Conservation (phyloP, 2,113 vertebrate genomes). For the Malurus elegans region DNA sequence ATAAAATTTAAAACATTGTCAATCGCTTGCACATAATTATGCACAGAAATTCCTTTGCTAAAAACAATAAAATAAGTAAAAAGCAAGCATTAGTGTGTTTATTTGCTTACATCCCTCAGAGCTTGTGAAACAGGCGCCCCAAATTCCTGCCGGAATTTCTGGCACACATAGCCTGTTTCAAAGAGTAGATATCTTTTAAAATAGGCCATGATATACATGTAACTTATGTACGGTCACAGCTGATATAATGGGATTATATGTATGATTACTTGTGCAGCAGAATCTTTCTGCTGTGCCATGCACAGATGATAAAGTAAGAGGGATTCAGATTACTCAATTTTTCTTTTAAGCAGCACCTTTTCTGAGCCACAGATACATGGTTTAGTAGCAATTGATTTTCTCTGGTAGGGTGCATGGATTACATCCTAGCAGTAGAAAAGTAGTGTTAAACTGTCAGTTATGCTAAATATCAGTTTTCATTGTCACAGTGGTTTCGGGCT, state of each 20-base stretch:
- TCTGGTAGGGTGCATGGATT: neutral
- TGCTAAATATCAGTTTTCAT: neutral
- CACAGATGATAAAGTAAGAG: neutral
- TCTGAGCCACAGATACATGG: neutral
- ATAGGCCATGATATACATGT: neutral
- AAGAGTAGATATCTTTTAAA: neutral
- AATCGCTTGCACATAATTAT: neutral
- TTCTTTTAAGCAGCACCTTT: neutral
- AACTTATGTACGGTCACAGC: neutral
- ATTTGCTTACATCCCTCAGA: fast-evolving
- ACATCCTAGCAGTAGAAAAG: neutral
- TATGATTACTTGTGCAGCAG: neutral
- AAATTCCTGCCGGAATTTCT: neutral
- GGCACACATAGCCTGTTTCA: neutral
- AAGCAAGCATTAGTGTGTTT: neutral
- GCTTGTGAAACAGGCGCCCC: fast-evolving
- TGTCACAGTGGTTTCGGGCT: neutral
- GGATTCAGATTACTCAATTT: neutral
- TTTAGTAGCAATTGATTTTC: conserved; percentile 29
- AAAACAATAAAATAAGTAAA: neutral
- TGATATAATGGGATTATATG: neutral
- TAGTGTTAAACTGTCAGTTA: neutral
- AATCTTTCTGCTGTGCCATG: neutral
- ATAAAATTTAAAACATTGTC: neutral
- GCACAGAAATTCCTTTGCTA: neutral